Evolutionary conservation across 2,888 invertebrate genomes (phyloP).

Genomic region (Chloromyia formosa): DNA sequence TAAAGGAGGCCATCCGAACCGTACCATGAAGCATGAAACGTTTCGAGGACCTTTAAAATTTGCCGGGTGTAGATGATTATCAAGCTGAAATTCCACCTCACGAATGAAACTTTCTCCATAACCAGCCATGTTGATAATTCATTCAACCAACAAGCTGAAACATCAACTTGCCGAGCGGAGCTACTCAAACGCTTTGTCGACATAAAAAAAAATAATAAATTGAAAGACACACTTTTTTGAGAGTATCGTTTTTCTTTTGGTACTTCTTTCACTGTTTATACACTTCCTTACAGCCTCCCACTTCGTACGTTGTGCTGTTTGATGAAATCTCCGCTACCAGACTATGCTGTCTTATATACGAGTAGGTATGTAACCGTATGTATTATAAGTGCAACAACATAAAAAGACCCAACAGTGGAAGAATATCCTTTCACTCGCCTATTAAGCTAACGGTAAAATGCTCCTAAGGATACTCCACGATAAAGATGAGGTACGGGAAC

Average conservation of each 20-base stretch:
- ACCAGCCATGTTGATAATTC: neutral
- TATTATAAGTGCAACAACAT: conserved; percentile 30
- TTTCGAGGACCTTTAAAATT: no score
- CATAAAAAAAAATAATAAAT: conserved; percentile 19
- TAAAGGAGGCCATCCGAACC: no score
- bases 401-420: conserved; percentile 30
- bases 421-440: conserved; percentile 40
- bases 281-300: conserved; percentile 15
- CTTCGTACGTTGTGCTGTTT: neutral
- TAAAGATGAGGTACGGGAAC: conserved; percentile 10
- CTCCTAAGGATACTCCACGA: conserved; percentile 6
- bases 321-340: neutral
- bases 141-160: neutral
- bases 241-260: conserved; percentile 22
- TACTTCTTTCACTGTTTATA: conserved; percentile 23
- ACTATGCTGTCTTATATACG: neutral
- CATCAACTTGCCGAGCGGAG: neutral
- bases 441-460: conserved; percentile 39
- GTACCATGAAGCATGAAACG: no score
- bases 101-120: no score
- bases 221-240: conserved; percentile 29
- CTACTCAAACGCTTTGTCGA: conserved; percentile 1
- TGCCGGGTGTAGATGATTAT: no score
- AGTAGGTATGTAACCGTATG: conserved; percentile 2
- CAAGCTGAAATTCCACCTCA: no score